Evolutionary conservation across 2,113 vertebrate genomes (phyloP), one percentile per base, ranked within the genome.

Genomic region (Cynoglossus semilaevis): DNA sequence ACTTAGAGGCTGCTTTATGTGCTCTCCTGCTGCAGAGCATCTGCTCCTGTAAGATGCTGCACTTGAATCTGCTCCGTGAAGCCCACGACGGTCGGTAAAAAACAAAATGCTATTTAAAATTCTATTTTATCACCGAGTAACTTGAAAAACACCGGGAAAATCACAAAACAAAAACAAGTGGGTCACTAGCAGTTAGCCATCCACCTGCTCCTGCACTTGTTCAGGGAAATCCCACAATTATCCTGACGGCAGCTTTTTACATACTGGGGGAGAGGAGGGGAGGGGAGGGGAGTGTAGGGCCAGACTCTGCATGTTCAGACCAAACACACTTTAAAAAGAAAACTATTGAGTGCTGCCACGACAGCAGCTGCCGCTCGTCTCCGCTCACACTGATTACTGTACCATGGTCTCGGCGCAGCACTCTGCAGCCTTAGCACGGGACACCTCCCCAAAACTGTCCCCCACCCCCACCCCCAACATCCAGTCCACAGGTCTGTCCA

Each of bases 401-500:
- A 54, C 50, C 57, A 17, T 17, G 48, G 62, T 61, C 66, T 69
- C 63, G 10, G 48, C 12, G 38, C 38, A 64, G 65, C 72, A 64
- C 38, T 41, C 68, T 55, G 67, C 53, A 45, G 47, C 74, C 65
- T 46, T 35, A 49, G 58, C 43, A 17, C 43, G 14, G 57, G 41
- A 54, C 50, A 22, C 22, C 43, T 7, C 60, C 54, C 67, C 40
- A 13, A 6, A 55, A 8, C 71, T 43, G 47, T 34, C 36, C 9
- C 52, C 57, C 60, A 44, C 58, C 16, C 57, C 47, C 83, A 73
- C 70, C 79, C 82, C 80, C 81, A 77, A 82, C 85, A 88, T 90
- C 87, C 87, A 79, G 82, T 87, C 88, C 87, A 88, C 88, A 88
- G 80, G 83, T 90, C 83, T 80, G 88, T 89, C 84, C 91, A 90